Evolutionary conservation across 2,888 invertebrate genomes (phyloP).

Genomic region (Sarcophaga variegata): DNA sequence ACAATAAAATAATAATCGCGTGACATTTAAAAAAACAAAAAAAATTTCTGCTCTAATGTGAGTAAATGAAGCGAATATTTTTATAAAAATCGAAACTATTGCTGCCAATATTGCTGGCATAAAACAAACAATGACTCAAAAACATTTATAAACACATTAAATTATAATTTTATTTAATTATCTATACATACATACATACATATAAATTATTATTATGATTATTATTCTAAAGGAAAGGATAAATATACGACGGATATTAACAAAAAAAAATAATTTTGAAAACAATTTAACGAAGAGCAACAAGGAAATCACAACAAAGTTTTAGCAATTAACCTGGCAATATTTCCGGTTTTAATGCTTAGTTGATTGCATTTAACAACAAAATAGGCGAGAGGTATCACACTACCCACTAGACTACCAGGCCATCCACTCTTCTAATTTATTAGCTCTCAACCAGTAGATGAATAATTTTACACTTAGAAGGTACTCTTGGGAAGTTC

Average conservation of each 20-base stretch:
- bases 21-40: conserved; percentile 44
- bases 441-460: no score
- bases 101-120: not conserved
- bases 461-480: no score
- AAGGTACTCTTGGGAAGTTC: no score
- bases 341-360: conserved; percentile 44
- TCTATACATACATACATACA: not conserved
- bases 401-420: no score
- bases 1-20: conserved; percentile 39
- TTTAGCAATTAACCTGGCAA: conserved; percentile 61
- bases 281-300: not conserved
- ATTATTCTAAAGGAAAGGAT: not conserved
- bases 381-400: not conserved
- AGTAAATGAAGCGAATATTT: conserved; percentile 4
- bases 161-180: conserved; percentile 14
- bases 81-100: no score
- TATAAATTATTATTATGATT: not conserved
- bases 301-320: conserved; percentile 47
- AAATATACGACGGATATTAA: not conserved
- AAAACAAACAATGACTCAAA: conserved; percentile 11
- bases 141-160: conserved; percentile 30
- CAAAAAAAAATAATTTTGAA: not conserved
- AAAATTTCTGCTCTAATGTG: conserved; percentile 7
- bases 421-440: no score
- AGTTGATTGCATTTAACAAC: conserved; percentile 25